Evolutionary conservation across 2,113 vertebrate species (phyloP), one percentile per base, ranked within the genome.

Genomic region (Nesogale talazaci): DNA sequence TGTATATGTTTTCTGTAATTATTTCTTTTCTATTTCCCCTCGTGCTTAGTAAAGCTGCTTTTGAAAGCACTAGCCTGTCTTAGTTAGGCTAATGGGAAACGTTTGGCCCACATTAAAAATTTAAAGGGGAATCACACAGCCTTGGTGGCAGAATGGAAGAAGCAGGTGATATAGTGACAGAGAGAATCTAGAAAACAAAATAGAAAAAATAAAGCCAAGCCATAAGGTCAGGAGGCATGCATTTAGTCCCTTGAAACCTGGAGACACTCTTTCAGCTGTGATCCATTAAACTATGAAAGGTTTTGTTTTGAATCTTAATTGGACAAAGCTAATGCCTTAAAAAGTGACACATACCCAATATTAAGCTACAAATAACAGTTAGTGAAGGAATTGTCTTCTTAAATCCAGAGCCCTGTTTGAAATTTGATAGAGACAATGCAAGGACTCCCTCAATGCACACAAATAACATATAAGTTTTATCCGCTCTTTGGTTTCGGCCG

Each of bases 301-400:
- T 42, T 92, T 87, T 84, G 34, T 87, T 31, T 25, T 87, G 36
- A 81, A 6, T 82, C 36, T 59, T 91, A 87, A 86, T 31, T 76
- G 46, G 82, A 80, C 27, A 94, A 95, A 22, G 15, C 8, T 70
- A 77, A 79, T 83, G 93, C 52, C 52, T 78, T 70, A 92, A 81
- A 86, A 91, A 92, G 59, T 27, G 36, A 87, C 12, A 46, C 10
- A 56, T 38, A 52, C 17, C 40, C 14, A 75, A 36, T 46, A 93
- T 69, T 83, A 90, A 81, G 0, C 69, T 88, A 84, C 36, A 75
- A 93, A 87, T 89, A 17, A 77, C 7, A 61, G 23, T 74, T 91
- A n/a, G 15, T 84, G 57, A 84, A 78, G 67, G 46, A 91, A 88
- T 78, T 93, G 12, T 69, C n/a, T 86, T 93, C 57, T 38, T 63